Evolutionary conservation across 2,888 invertebrate genomes (phyloP).

Genomic region (Neuroscelio doddi): DNA sequence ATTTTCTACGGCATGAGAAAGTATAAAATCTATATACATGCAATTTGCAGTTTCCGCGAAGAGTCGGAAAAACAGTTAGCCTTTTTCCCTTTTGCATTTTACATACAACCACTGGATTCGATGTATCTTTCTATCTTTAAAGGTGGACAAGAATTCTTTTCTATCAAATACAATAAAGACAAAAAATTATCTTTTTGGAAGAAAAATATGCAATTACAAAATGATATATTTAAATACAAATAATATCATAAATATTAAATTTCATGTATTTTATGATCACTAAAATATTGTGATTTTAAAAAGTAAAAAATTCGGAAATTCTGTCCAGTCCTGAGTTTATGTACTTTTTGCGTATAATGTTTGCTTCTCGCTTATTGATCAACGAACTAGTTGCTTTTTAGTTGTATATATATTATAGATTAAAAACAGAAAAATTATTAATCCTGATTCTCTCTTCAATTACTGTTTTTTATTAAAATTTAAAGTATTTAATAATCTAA

Average conservation of each 20-base stretch:
- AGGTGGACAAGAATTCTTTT: neutral
- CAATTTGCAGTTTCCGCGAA: constrained; percentile 53
- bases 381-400: no score
- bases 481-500: no score
- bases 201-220: constrained; percentile 5
- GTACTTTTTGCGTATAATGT: no score
- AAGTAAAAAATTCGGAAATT: neutral
- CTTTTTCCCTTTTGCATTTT: constrained; percentile 2
- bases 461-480: no score
- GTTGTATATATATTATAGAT: no score
- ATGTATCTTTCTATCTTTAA: neutral
- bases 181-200: neutral
- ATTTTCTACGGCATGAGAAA: constrained; percentile 57
- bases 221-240: no score
- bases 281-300: no score
- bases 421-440: no score
- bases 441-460: no score
- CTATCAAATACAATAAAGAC: no score
- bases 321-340: neutral
- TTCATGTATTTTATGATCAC: no score
- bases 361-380: neutral
- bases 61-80: constrained; percentile 28
- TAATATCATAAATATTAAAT: no score
- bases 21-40: constrained; percentile 70
- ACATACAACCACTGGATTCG: constrained; percentile 7